These are phyloP conservation scores for Drosophila cyrtoloma DNA, from an alignment of 2,888 invertebrate species.

Conservation along the genomic window DNA sequence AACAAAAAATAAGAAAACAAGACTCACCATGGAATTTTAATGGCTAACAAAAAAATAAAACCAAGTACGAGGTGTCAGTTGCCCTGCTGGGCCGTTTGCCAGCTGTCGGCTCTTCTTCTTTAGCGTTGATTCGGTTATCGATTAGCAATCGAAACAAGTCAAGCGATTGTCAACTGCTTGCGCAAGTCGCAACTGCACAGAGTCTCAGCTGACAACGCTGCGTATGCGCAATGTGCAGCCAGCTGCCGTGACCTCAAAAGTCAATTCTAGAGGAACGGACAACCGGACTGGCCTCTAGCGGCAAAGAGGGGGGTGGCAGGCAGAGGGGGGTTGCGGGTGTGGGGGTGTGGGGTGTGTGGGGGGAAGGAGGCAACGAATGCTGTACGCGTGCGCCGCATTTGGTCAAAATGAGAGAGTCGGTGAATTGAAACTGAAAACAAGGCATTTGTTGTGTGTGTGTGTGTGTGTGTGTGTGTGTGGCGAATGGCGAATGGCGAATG, in stretches of 20 bases:
- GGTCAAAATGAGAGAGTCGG: constrained; percentile 58
- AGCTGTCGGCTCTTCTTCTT: constrained; percentile 33
- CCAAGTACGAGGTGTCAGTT: constrained; percentile 31
- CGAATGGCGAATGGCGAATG: constrained; percentile 50
- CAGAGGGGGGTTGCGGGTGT: no score
- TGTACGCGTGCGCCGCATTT: constrained; percentile 67
- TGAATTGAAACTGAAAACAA: constrained; percentile 29
- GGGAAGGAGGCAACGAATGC: background rate
- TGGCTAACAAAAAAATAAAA: constrained; percentile 31
- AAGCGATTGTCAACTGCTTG: constrained; percentile 53
- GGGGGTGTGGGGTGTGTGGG: background rate
- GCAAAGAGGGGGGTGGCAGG: background rate
- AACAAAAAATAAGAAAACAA: constrained; percentile 15
- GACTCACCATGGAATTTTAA: constrained; percentile 52
- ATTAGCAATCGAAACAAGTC: constrained; percentile 34
- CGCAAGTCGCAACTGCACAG: constrained; percentile 48
- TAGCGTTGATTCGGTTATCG: constrained; percentile 27
- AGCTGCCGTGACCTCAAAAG: constrained; percentile 55
- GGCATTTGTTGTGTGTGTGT: constrained; percentile 44
- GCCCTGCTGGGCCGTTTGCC: constrained; percentile 63
- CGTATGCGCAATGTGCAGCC: constrained; percentile 70
- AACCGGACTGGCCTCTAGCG: background rate
- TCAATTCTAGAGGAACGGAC: constrained; percentile 14
- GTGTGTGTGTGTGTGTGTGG: constrained; percentile 40
- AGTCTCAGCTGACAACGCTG: constrained; percentile 41